Percentiles rank a stretch among this genome's conserved stretches.
phyloP scores from a whole-genome alignment of 2,888 invertebrate species.

The Biston betularia region DNA sequence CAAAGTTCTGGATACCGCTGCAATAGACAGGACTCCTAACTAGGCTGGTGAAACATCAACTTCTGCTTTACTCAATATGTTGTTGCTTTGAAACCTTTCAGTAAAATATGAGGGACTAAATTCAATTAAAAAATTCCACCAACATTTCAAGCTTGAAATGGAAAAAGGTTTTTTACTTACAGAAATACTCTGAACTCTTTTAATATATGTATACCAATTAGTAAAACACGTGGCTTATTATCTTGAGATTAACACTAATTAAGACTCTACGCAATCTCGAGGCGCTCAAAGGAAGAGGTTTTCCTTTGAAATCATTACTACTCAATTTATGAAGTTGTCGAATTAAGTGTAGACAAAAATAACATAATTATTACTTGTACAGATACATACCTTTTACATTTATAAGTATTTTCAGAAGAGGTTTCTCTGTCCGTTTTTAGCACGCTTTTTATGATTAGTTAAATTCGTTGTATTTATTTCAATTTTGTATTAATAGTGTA shows the following conservation, averaged over 20 bases:
- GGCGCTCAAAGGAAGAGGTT: slow-evolving; percentile 72
- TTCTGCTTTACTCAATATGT: too few relatives aligned
- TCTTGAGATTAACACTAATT: slow-evolving; percentile 82
- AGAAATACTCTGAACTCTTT: slow-evolving; percentile 1
- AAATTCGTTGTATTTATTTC: too few relatives aligned
- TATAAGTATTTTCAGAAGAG: too few relatives aligned
- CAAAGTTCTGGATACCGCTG: too few relatives aligned
- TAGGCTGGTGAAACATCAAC: too few relatives aligned
- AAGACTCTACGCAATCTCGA: slow-evolving; percentile 66
- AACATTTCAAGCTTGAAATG: not conserved
- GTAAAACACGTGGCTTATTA: slow-evolving; percentile 78
- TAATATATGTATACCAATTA: slow-evolving; percentile 67
- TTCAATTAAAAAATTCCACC: not conserved
- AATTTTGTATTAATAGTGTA: too few relatives aligned
- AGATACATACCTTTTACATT: not conserved
- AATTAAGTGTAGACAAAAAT: slow-evolving; percentile 15
- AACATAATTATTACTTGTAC: not conserved
- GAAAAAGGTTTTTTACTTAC: slow-evolving; percentile 2
- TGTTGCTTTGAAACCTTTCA: too few relatives aligned
- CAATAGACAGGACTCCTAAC: too few relatives aligned
- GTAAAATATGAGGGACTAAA: not conserved
- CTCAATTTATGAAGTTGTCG: slow-evolving; percentile 12
- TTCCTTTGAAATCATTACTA: slow-evolving; percentile 67
- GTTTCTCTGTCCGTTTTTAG: too few relatives aligned
- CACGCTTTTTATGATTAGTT: too few relatives aligned